Percentiles rank a stretch among this genome's conserved stretches.
These are phyloP conservation scores for Alethe castanea DNA, from an alignment of 2,113 vertebrate genomes.

Conservation along the genomic window DNA sequence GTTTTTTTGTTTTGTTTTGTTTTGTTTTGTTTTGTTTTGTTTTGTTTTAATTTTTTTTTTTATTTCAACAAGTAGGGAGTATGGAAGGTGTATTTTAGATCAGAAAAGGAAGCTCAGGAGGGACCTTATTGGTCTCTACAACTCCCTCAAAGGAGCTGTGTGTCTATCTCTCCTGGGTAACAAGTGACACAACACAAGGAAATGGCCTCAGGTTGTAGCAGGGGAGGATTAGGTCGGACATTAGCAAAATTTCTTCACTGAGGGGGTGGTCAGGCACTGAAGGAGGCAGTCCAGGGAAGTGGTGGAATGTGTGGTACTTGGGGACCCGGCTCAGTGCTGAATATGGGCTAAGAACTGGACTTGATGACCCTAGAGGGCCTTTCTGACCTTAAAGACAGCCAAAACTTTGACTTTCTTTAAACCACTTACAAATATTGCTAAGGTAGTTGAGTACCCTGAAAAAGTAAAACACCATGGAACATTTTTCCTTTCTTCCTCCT, in stretches of 20 bases:
- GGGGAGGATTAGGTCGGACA: not conserved
- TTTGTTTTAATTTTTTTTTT: not conserved
- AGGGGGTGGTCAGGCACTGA: not conserved
- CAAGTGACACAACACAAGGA: not conserved
- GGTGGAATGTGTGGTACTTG: not conserved
- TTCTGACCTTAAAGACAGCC: not conserved
- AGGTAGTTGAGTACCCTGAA: not conserved
- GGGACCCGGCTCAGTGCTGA: not conserved
- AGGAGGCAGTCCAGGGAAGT: not conserved
- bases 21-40: too few relatives aligned
- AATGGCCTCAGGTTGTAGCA: rapidly evolving
- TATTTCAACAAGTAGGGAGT: not conserved
- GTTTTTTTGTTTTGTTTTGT: too few relatives aligned
- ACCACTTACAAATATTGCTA: not conserved
- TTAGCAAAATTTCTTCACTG: not conserved
- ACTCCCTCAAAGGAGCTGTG: not conserved
- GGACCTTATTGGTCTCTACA: too few relatives aligned
- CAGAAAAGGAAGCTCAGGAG: not conserved
- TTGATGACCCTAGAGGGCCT: not conserved
- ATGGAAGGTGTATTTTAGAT: not conserved
- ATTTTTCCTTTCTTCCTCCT: not conserved
- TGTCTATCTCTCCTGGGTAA: not conserved
- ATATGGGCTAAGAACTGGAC: not conserved
- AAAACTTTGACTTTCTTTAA: not conserved
- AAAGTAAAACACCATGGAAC: not conserved